Conservation (phyloP, 2,113 vertebrate species). For the Cathartes aura region DNA sequence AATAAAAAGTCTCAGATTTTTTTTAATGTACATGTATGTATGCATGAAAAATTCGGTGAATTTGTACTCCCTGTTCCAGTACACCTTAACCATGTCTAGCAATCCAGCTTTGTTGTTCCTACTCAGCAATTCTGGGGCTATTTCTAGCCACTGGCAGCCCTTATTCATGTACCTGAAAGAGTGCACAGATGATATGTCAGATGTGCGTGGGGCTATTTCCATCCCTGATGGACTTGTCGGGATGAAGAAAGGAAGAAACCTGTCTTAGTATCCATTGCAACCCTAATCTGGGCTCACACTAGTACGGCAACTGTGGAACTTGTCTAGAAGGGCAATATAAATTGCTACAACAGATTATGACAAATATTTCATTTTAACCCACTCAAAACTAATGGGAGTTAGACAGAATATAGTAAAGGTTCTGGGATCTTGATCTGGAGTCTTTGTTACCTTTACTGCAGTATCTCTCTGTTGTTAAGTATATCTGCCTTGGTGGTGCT, state of each 20-base stretch:
- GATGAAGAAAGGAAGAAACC: not conserved
- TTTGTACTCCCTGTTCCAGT: not conserved
- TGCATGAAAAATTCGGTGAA: not conserved
- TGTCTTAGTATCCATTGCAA: not conserved
- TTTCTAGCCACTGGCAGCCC: not conserved
- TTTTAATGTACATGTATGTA: too few relatives aligned
- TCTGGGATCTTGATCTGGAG: not conserved
- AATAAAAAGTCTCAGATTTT: not conserved
- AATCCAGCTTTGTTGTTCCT: not conserved
- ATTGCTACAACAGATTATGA: not conserved
- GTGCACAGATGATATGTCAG: not conserved
- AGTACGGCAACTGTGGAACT: not conserved
- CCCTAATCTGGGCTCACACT: not conserved
- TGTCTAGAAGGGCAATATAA: not conserved
- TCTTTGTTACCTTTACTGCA: not conserved
- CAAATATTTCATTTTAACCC: not conserved
- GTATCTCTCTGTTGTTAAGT: not conserved
- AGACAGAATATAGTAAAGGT: not conserved
- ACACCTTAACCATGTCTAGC: not conserved
- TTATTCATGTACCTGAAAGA: accelerated
- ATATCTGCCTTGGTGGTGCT: not conserved
- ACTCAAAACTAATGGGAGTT: not conserved
- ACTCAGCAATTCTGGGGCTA: not conserved
- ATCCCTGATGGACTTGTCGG: not conserved
- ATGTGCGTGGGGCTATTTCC: not conserved